Base-by-base conservation (phyloP, 2,888 invertebrate genomes). In the Crioceris asparagi region DNA sequence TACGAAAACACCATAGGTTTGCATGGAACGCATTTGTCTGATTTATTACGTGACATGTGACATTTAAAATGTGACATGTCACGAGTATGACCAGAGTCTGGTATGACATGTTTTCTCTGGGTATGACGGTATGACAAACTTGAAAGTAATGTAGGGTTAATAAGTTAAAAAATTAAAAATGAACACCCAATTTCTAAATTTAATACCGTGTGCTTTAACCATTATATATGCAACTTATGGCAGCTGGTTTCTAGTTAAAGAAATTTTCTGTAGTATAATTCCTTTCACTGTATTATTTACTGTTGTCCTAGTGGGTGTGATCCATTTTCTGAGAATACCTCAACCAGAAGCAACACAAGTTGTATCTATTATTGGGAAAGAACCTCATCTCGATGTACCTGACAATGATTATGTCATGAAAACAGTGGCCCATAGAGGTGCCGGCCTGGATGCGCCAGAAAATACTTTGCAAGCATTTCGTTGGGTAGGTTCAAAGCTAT, bases 381-480 rank as follows among this genome's bases (percentile, higher is more conserved):
- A 75, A 29, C 67, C 75, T 1, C 68, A 70, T 27, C 67, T 69
- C 32, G 60, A 69, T 19, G 65, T 66, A 18, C 49, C 58, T 1
- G 50, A 66, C 37, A 64, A 72, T 2, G 62, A 62, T 12, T 64
- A 64, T 55, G 61, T 74, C 3, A 69, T 79, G 50, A 70, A 67
- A 53, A 74, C 79, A 29, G 73, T 83, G 39, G 84, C 81, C 1
- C 86, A 86, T 53, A 70, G 85, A 54, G 85, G 83, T 3, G 82
- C 79, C 8, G 77, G 74, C 2, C 64, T 78, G 29, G 84, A 86
- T 64, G 84, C 80, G 3, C 86, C 86, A 1, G 86, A 86, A 63
- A 86, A 86, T 60, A 84, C 80, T 45, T 57, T 85, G 45, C 71
- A 72, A 36, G 84, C 85, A 2, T 77, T 85, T 50, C 72, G 73